Evolutionary conservation across 2,113 vertebrate genomes (phyloP).

Genomic region (Apeltes quadracus): DNA sequence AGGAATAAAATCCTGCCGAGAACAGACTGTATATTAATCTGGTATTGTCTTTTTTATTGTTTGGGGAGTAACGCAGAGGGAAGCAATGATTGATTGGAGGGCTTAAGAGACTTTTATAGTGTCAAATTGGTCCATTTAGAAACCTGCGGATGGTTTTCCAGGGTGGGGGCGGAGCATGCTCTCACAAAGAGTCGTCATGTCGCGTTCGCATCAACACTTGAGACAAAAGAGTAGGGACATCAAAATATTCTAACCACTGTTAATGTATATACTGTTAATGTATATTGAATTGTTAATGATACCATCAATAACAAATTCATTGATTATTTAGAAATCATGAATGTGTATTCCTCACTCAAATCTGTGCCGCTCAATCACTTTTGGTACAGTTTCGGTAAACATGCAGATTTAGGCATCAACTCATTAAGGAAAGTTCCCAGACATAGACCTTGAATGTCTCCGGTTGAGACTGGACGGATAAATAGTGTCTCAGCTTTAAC

Average conservation of each 20-base stretch:
- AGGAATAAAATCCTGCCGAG: constrained; percentile 72
- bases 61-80: constrained; percentile 74
- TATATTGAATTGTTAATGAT: background rate
- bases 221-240: constrained; percentile 4
- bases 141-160: constrained; percentile 55
- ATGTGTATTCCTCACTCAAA: background rate
- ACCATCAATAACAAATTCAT: background rate
- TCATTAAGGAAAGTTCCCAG: background rate
- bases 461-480: constrained; percentile 40
- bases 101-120: constrained; percentile 70
- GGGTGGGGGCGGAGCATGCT: constrained; percentile 33
- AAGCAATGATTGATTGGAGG: constrained; percentile 69
- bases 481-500: constrained; percentile 62
- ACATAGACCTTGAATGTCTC: constrained; percentile 5
- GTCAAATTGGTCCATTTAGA: constrained; percentile 63
- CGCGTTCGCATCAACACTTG: constrained; percentile 22
- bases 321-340: background rate
- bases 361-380: background rate
- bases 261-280: background rate
- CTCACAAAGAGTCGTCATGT: constrained; percentile 45
- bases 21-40: constrained; percentile 80
- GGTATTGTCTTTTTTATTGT: constrained; percentile 73
- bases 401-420: constrained; percentile 17
- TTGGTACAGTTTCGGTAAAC: constrained; percentile 1
- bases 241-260: background rate